Conservation (phyloP, 2,888 invertebrate genomes). For the Strigamia maritima region DNA sequence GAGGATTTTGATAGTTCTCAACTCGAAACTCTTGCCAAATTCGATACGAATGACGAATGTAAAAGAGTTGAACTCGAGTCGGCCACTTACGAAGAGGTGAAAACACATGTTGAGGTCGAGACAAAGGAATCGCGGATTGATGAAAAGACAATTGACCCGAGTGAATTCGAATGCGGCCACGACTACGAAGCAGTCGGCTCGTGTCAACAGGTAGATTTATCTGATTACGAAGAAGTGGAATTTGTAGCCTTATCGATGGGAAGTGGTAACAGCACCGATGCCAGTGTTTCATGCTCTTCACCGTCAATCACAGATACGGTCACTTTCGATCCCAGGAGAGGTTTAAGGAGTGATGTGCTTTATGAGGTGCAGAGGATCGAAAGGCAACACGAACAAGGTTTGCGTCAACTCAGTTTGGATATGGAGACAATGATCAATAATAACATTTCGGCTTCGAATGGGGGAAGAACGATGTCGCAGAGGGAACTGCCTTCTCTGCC, state of each 20-base stretch:
- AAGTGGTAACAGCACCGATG: not conserved
- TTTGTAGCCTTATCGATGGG: not conserved
- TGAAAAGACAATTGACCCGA: not conserved
- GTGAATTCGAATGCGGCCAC: no score
- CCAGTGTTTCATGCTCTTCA: not conserved
- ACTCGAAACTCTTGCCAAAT: not conserved
- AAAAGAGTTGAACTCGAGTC: not conserved
- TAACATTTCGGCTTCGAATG: not conserved
- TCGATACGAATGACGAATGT: not conserved
- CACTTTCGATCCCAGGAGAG: not conserved
- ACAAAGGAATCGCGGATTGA: not conserved
- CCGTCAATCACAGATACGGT: not conserved
- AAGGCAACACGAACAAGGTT: constrained; percentile 73
- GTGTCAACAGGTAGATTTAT: not conserved
- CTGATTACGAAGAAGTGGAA: not conserved
- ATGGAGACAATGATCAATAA: constrained; percentile 81
- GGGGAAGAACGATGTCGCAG: not conserved
- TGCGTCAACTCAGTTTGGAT: constrained; percentile 80
- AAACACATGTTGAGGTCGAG: not conserved
- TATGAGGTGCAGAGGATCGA: constrained; percentile 81
- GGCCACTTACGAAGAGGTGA: not conserved
- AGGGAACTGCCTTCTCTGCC: not conserved
- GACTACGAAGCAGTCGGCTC: no score
- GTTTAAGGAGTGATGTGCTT: constrained; percentile 56
- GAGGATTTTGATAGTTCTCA: not conserved